Evolutionary conservation across 2,113 vertebrate genomes (phyloP).

Genomic region (Tachysurus vachellii): DNA sequence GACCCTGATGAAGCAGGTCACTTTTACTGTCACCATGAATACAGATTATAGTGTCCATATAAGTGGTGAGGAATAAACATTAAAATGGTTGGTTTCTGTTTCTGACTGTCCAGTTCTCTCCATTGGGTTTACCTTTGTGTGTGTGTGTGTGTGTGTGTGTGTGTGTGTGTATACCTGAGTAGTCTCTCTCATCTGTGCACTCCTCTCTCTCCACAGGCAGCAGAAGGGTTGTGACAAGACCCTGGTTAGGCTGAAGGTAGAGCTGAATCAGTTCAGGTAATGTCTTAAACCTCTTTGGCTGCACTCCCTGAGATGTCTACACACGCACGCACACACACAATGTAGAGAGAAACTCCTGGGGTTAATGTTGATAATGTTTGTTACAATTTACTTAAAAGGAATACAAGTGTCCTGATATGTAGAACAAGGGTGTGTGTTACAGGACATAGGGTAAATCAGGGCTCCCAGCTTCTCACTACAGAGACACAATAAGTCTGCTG

Average conservation of each 20-base stretch:
- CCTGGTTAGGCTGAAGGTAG: conserved; percentile 93
- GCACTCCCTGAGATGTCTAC: conserved; percentile 93
- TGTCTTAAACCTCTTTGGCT: conserved; percentile 90
- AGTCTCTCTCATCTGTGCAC: conserved; percentile 82
- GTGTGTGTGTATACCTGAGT: conserved; percentile 77
- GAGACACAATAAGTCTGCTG: not conserved
- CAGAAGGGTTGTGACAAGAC: conserved; percentile 90
- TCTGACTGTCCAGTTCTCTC: not conserved
- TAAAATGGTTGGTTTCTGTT: not conserved
- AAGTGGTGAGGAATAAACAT: not conserved
- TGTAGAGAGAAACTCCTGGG: not conserved
- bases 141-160: conserved; percentile 24
- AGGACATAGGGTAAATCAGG: not conserved
- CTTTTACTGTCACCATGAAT: not conserved
- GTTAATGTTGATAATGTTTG: not conserved
- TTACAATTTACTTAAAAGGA: too few species aligned
- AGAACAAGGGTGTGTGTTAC: not conserved
- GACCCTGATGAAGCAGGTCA: not conserved
- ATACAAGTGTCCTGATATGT: too few species aligned
- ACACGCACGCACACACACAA: conserved; percentile 49
- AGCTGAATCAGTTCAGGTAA: conserved; percentile 85
- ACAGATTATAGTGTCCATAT: not conserved
- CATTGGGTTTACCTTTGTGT: not conserved
- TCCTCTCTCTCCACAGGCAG: conserved; percentile 90
- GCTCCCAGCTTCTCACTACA: not conserved